Percentiles rank a stretch among this genome's conserved stretches.
These are phyloP conservation scores for Scartelaos histophorus DNA, from an alignment of 2,113 vertebrate genomes.

Conservation along the genomic window DNA sequence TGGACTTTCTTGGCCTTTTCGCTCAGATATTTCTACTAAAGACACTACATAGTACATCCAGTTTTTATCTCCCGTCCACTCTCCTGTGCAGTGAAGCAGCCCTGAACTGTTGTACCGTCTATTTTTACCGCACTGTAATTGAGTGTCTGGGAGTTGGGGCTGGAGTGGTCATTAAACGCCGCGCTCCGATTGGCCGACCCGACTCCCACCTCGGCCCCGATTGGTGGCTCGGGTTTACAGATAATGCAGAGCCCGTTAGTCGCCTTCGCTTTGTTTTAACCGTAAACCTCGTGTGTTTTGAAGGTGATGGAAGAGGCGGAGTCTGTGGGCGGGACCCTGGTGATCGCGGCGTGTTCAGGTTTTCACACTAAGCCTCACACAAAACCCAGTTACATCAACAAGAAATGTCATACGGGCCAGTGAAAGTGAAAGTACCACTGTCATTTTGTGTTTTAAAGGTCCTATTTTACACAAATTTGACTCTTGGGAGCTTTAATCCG, in stretches of 20 bases:
- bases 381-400: background rate
- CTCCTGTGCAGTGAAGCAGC: background rate
- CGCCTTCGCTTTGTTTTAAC: background rate
- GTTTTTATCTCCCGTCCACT: background rate
- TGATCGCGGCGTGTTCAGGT: background rate
- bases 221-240: background rate
- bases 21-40: background rate
- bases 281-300: background rate
- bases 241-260: background rate
- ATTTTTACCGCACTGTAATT: conserved; percentile 8
- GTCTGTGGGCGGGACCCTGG: background rate
- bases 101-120: background rate
- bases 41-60: background rate
- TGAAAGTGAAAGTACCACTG: background rate
- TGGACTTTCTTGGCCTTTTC: background rate
- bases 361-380: background rate
- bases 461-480: too few relatives aligned
- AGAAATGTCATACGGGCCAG: too few relatives aligned
- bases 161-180: conserved; percentile 7
- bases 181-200: background rate
- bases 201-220: background rate
- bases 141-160: conserved; percentile 1
- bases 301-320: background rate
- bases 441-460: too few relatives aligned
- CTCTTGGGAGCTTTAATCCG: too few relatives aligned